Base-by-base conservation (phyloP, 1,140 invertebrate species). In the Neelides sp. region DNA sequence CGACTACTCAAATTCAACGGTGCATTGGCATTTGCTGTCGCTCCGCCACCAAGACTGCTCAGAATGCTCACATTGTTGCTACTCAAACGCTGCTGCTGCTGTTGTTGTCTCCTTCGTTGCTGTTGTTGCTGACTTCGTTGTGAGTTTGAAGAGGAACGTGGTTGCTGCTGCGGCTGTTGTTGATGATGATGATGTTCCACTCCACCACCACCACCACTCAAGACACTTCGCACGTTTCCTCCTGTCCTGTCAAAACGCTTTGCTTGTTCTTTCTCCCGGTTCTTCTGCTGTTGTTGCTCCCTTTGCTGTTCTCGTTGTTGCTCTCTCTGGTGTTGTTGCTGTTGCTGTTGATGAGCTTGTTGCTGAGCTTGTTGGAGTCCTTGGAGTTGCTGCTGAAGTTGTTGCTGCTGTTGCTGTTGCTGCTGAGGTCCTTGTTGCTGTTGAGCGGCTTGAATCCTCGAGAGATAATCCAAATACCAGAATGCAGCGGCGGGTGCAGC, bases 381-480 rank as follows among this genome's bases (percentile, higher is more conserved):
- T 5, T 23, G 8, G 7, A 42, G 5, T 23, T 23, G 19, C 40
- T 4, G 4, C 15, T 8, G 15, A 8, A 22, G 5, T 8, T 12
- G 22, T 8, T 10, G 26, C 41, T 23, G 26, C 13, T 7, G 10
- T 26, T 23, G 17, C 20, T 26, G 5, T 12, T 4, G 7, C 20
- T 13, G 24, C 34, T 48, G 36, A 13, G 56, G 52, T 4, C 51
- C 35, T 32, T 32, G 28, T 32, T 32, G 28, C 40, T 5, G n/a
- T 5, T 54, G 52, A 19, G 56, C 56, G 19, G 56, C 56, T 42
- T 58, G 56, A 22, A 58, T 58, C 30, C 56, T 26, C n/a, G 47
- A 50, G 19, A 58, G 20, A 41, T 58, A 58, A 23, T 58, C 56
- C 30, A 58, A 42, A 32, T 58, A 58, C 48, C 53, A 50, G 7